These are phyloP conservation scores for Conus ventricosus DNA, from an alignment of 1,140 invertebrate genomes.

Conservation along the genomic window DNA sequence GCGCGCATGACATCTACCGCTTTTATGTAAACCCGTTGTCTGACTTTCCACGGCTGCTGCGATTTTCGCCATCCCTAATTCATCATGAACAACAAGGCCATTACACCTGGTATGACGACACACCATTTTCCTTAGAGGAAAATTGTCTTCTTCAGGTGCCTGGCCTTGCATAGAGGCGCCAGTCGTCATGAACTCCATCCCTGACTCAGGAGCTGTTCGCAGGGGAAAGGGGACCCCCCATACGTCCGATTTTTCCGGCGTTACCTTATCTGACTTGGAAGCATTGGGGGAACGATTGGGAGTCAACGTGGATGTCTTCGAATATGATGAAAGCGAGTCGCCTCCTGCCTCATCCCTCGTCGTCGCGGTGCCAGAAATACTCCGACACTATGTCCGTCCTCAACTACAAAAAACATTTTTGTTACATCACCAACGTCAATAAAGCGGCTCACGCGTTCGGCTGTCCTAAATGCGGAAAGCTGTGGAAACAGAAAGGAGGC, in stretches of 20 bases:
- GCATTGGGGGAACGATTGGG: neutral
- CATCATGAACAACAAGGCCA: neutral
- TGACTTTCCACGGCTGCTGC: neutral
- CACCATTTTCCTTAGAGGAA: neutral
- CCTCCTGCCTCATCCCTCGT: neutral
- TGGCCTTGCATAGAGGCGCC: neutral
- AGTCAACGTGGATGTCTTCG: neutral
- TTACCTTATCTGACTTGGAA: neutral
- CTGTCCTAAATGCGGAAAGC: too few species aligned
- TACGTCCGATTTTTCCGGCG: neutral
- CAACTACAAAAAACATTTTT: too few species aligned
- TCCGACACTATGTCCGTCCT: too few species aligned
- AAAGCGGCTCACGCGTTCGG: too few species aligned
- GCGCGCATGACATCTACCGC: neutral
- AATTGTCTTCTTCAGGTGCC: neutral
- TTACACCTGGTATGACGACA: neutral
- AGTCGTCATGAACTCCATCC: neutral
- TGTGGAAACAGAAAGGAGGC: too few species aligned
- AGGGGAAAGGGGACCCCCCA: neutral
- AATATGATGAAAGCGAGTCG: neutral
- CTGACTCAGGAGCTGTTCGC: neutral
- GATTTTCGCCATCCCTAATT: neutral
- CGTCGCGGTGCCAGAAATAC: too few species aligned
- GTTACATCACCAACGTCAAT: too few species aligned
- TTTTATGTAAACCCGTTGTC: neutral